Evolutionary conservation across 2,888 invertebrate species (phyloP), one percentile per base, ranked within the genome.

Genomic region (Seira ritae): DNA sequence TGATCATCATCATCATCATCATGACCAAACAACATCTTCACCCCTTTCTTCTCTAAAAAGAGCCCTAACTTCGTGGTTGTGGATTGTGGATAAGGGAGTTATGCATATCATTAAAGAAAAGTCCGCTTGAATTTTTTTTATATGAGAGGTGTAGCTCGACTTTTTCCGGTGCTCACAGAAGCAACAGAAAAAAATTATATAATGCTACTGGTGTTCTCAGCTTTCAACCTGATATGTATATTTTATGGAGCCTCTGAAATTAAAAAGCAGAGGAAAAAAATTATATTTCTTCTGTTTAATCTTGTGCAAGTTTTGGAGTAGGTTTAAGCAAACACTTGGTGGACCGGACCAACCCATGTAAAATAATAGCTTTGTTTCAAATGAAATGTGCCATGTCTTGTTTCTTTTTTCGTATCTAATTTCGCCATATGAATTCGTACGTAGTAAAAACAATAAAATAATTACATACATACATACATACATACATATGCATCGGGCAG

Each of bases 121-220:
- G 73, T 15, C 65, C 20, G 65, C 37, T 62, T 62, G 42, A 62
- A 17, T 65, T n/a, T 50, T 1, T 3, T 15, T 50, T 3, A 50
- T 8, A 15, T 50, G 50, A 12, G 50, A 50, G 50, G 15, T 50
- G 50, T n/a, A 62, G 60, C 77, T 74, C 72, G 55, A 80, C 80
- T 75, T 81, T 81, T 81, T 81, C 81, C 81, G 81, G 81, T 81
- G 42, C 69, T 81, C 75, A 71, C 60, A 74, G 50, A 50, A n/a
- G 15, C 6, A 50, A 12, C 6, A 50, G 6, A 50, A n/a, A 31
- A 31, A 31, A 2, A 31, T 31, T 8, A 4, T 4, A 31, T 31
- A 8, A 2, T 31, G 15, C 50, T 50, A 50, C 50, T 50, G 50
- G 50, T 50, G 50, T 50, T 50, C 50, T 50, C 50, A n/a, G 31